A percentile compares a stretch with the other conserved stretches of the same genome.
phyloP scores from a whole-genome alignment of 2,888 invertebrate genomes.

The Amblyjoppa proteus region DNA sequence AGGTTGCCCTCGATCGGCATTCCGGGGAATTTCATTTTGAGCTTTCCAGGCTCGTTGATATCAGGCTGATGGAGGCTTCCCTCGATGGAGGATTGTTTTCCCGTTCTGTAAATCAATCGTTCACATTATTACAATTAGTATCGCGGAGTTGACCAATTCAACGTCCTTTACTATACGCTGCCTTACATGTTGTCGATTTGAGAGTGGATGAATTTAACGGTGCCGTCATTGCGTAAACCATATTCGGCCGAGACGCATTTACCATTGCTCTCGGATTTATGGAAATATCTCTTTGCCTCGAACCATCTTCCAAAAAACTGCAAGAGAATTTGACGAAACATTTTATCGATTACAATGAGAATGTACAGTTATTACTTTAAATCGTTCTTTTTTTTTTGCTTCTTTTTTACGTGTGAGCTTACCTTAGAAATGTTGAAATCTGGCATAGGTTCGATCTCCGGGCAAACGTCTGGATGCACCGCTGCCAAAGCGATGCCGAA shows the following conservation, averaged over 20 bases:
- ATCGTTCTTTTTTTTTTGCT: too few species aligned
- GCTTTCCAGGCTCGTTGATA: slow-evolving; percentile 60
- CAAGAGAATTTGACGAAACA: slow-evolving; percentile 70
- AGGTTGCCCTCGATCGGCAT: slow-evolving; percentile 87
- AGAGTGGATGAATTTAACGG: slow-evolving; percentile 84
- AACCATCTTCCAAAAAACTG: slow-evolving; percentile 93
- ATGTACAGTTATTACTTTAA: background rate
- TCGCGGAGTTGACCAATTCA: background rate
- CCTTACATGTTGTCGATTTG: slow-evolving; percentile 85
- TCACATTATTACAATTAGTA: background rate
- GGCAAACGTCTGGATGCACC: background rate
- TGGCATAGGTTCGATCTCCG: background rate
- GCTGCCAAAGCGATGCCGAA: background rate
- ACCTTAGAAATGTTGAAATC: background rate
- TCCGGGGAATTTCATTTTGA: background rate
- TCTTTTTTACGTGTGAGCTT: background rate
- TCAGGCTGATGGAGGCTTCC: slow-evolving; percentile 86
- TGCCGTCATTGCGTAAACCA: slow-evolving; percentile 80
- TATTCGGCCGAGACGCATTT: slow-evolving; percentile 89
- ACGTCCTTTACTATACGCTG: background rate
- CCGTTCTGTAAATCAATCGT: slow-evolving; percentile 85
- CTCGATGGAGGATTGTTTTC: slow-evolving; percentile 86
- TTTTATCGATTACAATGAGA: background rate
- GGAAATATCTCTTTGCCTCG: slow-evolving; percentile 91
- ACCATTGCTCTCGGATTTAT: slow-evolving; percentile 90